Evolutionary conservation across 2,797 vertebrate species (phyloP).

Genomic region (Zalophus californianus): DNA sequence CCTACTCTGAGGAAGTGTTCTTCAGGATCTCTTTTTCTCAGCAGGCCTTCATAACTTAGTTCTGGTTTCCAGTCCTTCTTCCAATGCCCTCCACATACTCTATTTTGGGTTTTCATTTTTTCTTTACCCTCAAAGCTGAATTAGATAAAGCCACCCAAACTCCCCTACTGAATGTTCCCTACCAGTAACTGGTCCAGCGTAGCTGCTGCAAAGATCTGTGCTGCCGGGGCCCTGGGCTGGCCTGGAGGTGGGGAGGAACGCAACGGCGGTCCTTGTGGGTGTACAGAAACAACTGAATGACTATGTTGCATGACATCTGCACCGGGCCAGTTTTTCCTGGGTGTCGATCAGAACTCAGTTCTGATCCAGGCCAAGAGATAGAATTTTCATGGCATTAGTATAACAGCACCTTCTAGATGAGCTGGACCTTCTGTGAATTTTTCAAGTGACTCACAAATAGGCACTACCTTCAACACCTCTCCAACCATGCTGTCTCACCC

Average conservation of each 20-base stretch:
- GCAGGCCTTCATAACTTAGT: not conserved
- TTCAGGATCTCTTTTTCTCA: not conserved
- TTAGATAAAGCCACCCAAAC: not conserved
- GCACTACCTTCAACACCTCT: not conserved
- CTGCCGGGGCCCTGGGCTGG: not conserved
- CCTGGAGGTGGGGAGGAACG: not conserved
- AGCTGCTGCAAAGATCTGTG: rapidly evolving
- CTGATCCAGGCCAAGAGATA: not conserved
- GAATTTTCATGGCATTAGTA: not conserved
- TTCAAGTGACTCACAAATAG: not conserved
- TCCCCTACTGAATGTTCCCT: not conserved
- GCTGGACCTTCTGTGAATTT: not conserved
- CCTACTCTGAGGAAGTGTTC: not conserved
- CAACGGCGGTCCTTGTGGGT: not conserved
- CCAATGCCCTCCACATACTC: not conserved
- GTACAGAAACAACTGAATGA: not conserved
- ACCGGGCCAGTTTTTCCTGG: not conserved
- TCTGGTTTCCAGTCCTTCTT: not conserved
- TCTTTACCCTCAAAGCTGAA: not conserved
- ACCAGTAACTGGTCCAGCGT: not conserved
- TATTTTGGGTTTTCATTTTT: not conserved
- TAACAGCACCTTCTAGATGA: not conserved
- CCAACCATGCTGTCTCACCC: not conserved
- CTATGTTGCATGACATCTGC: not conserved
- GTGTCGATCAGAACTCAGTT: not conserved